Evolutionary conservation across 2,888 invertebrate genomes (phyloP), one percentile per base, ranked within the genome.

Genomic region (Conchocele bisecta): DNA sequence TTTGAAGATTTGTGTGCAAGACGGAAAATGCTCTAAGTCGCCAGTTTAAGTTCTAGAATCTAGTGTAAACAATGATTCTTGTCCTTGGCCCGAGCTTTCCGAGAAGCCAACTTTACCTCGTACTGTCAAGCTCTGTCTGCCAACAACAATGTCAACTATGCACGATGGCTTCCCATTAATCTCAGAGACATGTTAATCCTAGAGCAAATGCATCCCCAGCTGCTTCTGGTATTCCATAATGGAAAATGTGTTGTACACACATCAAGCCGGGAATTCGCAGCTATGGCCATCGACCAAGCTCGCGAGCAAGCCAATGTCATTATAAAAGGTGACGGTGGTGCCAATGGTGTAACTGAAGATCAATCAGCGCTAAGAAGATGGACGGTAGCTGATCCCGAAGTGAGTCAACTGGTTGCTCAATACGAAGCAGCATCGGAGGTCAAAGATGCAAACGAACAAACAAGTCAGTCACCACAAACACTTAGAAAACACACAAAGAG

Each of bases 221-320:
- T 85, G 7, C 58, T 58, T 9, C 13, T 15, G 6, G 75, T 78
- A 42, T 82, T 81, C 63, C 3, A 68, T 4, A 63, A 42, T 17
- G 80, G 82, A 13, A n/a, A n/a, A n/a, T n/a, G n/a, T n/a, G n/a
- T n/a, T n/a, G n/a, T n/a, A n/a, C n/a, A n/a, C n/a, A n/a, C 71
- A 46, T 69, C 79, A 17, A 50, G 33, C 7, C 33, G 58, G 20
- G 46, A 53, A 20, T 81, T 72, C 46, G 79, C 79, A 17, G 51
- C 64, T 42, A 65, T 80, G 50, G 74, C 82, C n/a, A 74, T 79
- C 33, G 70, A 82, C 50, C 81, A 79, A 54, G 75, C 81, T 11
- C 81, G 83, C 48, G 81, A 85, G 50, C 83, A 85, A 33, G 58
- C 42, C 46, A 84, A 84, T 73, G 75, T 56, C 31, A 33, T 78